Evolutionary conservation across 2,888 invertebrate species (phyloP).

Genomic region (Polyploca ridens): DNA sequence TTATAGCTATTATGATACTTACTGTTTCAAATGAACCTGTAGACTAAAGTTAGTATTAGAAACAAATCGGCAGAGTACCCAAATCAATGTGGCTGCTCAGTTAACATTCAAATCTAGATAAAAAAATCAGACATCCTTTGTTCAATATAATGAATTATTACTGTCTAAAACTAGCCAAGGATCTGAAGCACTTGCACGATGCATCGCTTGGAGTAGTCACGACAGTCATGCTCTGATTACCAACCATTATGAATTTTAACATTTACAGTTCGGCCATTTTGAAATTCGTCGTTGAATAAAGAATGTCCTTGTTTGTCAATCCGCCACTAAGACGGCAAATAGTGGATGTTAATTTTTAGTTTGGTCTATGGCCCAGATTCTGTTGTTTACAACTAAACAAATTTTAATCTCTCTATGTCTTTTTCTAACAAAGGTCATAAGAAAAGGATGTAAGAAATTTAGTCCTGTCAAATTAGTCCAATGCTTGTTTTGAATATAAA

Average conservation of each 20-base stretch:
- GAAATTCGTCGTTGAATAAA: neutral
- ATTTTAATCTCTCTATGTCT: no score
- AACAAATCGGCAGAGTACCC: neutral
- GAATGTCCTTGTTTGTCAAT: no score
- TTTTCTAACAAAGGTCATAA: no score
- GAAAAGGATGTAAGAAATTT: no score
- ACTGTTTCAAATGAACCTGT: no score
- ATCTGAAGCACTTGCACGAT: slow-evolving; percentile 29
- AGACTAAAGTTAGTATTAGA: neutral
- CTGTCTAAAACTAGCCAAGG: slow-evolving; percentile 26
- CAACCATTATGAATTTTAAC: slow-evolving; percentile 15
- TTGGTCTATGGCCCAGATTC: no score
- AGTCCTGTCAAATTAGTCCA: no score
- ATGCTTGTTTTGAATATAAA: no score
- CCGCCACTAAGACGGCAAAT: no score
- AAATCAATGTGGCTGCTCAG: neutral
- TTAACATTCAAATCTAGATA: slow-evolving; percentile 10
- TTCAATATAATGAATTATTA: slow-evolving; percentile 21
- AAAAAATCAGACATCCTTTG: slow-evolving; percentile 25
- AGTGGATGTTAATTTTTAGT: no score
- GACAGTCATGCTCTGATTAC: slow-evolving; percentile 41
- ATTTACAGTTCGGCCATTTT: neutral
- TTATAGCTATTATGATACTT: no score
- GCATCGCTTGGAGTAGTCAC: slow-evolving; percentile 21
- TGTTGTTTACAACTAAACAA: no score